phyloP scores from a whole-genome alignment of 2,113 vertebrate species.

The Oostethus manadensis region DNA sequence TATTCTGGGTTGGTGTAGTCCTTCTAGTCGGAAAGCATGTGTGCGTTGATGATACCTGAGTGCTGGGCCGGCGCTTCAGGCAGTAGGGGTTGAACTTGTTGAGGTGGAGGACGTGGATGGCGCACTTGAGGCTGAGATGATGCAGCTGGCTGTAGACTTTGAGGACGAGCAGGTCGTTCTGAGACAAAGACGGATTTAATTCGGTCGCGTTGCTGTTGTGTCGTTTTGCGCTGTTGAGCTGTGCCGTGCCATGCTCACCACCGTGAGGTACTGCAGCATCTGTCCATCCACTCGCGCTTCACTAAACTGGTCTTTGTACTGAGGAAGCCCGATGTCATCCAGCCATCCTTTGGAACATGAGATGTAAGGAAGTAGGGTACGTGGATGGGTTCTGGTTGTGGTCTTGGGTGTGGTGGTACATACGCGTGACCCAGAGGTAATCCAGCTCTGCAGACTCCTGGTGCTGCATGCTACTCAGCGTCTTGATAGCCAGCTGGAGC shows the following conservation, averaged over 20 bases:
- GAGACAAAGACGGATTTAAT: constrained; percentile 42
- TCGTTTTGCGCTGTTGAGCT: no score
- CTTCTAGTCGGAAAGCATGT: no score
- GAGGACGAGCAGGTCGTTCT: constrained; percentile 93
- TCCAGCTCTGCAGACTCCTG: constrained; percentile 87
- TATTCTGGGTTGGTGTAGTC: no score
- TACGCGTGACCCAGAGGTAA: constrained; percentile 95
- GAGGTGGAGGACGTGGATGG: constrained; percentile 91
- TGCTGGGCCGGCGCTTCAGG: constrained; percentile 84
- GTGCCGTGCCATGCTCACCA: constrained; percentile 72
- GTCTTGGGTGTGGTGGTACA: constrained; percentile 39
- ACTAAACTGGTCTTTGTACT: constrained; percentile 97
- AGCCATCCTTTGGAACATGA: constrained; percentile 82
- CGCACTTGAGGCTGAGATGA: constrained; percentile 96
- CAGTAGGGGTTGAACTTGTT: constrained; percentile 89
- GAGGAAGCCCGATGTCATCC: constrained; percentile 94
- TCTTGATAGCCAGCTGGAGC: constrained; percentile 83
- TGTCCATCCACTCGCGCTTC: constrained; percentile 92
- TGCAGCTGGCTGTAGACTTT: constrained; percentile 97
- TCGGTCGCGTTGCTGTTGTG: no score
- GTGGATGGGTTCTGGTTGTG: background rate
- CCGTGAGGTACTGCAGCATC: constrained; percentile 93
- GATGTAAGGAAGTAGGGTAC: background rate
- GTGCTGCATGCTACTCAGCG: constrained; percentile 74
- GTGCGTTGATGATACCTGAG: constrained; percentile 73